Base-by-base conservation (phyloP, 2,888 invertebrate species). In the Loripinus fragilis region DNA sequence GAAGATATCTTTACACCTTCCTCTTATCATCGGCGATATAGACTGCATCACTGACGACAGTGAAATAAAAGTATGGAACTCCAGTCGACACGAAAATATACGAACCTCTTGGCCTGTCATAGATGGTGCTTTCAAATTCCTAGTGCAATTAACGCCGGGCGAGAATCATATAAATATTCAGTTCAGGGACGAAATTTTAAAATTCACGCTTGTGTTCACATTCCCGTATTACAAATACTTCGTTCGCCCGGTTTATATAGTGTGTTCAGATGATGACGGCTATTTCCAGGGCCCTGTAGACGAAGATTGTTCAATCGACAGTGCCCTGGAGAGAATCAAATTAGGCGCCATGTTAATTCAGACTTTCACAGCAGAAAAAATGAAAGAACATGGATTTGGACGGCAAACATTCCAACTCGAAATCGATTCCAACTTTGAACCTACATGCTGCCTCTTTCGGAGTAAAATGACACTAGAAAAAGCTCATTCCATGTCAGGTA, bases 291-390 rank as follows among this genome's bases (percentile, higher is more conserved):
- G 96, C 79, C 96, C 96, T 0, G 93, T 94, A 25, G 94, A 94
- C 42, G 94, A 95, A 83, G 95, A 96, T 85, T 95, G 95, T 90
- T 95, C 96, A 1, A 94, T 95, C 28, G 95, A 96, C 91, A 96
- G 96, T 93, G 97, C 97, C 25, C 96, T 96, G 87, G 94, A 95
- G 45, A 95, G 97, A 89, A 97, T 98, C 88, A 95, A 95, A 73
- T 94, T 97, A 8, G 92, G 96, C 66, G 95, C 96, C 17, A 96
- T 96, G 90, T 94, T 98, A 70, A 95, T 98, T 80, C 98, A 98
- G 94, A 95, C 96, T 78, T 94, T 98, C 85, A 96, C 97, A 81
- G 97, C 97, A 0, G 97, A 98, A 93, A 98, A 97, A 93, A 94
- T 98, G 33, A 95, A 95, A 85, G 97, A 97, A 92, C 96, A 96